phyloP scores from a whole-genome alignment of 1,140 invertebrate genomes.

The Aphidius ervi region DNA sequence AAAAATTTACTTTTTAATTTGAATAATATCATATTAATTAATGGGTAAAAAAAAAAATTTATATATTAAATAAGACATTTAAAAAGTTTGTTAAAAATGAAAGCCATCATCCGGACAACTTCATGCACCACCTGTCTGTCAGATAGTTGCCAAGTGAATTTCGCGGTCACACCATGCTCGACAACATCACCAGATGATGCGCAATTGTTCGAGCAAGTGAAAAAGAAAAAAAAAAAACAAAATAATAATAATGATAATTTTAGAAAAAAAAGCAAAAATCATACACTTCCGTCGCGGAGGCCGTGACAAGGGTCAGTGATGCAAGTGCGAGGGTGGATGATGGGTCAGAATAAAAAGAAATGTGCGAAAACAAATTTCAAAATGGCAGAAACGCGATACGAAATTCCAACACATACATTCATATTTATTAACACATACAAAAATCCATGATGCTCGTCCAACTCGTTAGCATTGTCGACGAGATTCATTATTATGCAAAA shows the following conservation, averaged over 20 bases:
- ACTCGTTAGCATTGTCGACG: conserved; percentile 15
- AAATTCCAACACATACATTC: neutral
- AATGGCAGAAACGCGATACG: conserved; percentile 2
- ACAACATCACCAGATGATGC: neutral
- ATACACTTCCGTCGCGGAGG: neutral
- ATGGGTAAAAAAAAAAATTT: no score
- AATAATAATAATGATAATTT: neutral
- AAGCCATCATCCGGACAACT: neutral
- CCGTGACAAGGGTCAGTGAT: conserved; percentile 7
- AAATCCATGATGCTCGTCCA: neutral
- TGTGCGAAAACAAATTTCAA: neutral
- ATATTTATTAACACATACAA: no score
- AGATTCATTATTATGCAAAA: conserved; percentile 18
- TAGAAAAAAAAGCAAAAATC: neutral
- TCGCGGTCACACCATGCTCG: conserved; percentile 2
- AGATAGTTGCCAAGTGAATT: neutral
- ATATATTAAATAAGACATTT: no score
- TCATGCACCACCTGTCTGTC: conserved; percentile 11
- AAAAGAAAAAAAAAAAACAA: conserved; percentile 1
- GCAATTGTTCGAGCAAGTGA: conserved; percentile 3
- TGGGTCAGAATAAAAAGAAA: neutral
- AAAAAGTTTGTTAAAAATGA: no score
- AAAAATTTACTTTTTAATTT: no score
- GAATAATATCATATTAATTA: no score
- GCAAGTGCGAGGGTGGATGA: neutral